Percentiles rank a stretch among this genome's conserved stretches.
Evolutionary conservation across 23 tunicate species (phyloP).

Genomic region (Diplosoma virens): DNA sequence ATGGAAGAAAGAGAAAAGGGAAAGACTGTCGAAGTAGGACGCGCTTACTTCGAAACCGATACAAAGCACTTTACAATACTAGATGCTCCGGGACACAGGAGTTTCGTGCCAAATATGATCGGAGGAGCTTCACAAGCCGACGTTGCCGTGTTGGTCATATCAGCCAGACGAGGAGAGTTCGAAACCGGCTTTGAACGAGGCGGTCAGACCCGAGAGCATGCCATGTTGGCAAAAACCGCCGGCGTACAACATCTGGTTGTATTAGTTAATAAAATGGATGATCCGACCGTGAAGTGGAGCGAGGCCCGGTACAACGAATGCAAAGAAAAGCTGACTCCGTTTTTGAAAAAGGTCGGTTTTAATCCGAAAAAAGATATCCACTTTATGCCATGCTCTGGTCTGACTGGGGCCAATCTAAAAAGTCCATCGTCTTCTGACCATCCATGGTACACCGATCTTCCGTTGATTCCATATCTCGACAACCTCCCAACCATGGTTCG

Average conservation of each 20-base stretch:
- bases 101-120: constrained; percentile 99
- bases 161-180: constrained; percentile 95
- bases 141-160: constrained; percentile 93
- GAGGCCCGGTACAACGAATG: constrained; percentile 82
- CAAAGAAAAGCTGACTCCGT: constrained; percentile 87
- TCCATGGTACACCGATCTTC: constrained; percentile 95
- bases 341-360: constrained; percentile 95
- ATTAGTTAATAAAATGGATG: constrained; percentile 99
- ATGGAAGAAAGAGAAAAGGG: constrained; percentile 99
- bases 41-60: constrained; percentile 97
- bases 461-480: constrained; percentile 91
- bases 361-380: constrained; percentile 90
- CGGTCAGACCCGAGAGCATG: constrained; percentile 99
- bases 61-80: constrained; percentile 96
- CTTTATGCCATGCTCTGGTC: constrained; percentile 96
- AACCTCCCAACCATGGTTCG: constrained; percentile 77
- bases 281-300: constrained; percentile 91
- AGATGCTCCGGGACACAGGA: constrained; percentile 98
- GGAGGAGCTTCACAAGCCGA: constrained; percentile 99
- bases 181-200: constrained; percentile 99
- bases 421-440: constrained; percentile 67
- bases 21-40: constrained; percentile 95
- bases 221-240: constrained; percentile 92
- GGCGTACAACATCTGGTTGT: constrained; percentile 92
- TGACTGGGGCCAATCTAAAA: constrained; percentile 85